Conservation (phyloP, 2,888 invertebrate genomes). For the Leptinotarsa tumamoca region DNA sequence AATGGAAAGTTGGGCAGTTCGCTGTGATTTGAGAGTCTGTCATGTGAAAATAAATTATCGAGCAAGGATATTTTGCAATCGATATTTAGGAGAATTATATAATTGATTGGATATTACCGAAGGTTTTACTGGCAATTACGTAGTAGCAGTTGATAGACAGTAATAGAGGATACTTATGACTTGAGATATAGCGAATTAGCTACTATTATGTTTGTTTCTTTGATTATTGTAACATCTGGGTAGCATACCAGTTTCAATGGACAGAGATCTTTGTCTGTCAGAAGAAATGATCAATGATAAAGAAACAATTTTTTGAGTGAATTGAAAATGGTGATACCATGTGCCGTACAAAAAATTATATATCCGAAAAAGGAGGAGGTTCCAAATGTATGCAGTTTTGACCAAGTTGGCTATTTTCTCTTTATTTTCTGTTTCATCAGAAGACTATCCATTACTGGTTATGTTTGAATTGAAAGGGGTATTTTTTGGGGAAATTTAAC, state of each 20-base stretch:
- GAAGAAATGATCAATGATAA: no score
- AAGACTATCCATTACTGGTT: no score
- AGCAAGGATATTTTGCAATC: slow-evolving; percentile 11
- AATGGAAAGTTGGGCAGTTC: slow-evolving; percentile 12
- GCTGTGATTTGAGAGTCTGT: not conserved
- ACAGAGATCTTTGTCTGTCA: no score
- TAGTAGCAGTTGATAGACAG: not conserved
- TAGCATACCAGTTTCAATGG: not conserved
- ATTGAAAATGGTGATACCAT: no score
- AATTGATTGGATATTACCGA: slow-evolving; percentile 7
- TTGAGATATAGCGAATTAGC: not conserved
- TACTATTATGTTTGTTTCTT: not conserved
- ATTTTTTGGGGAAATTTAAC: no score
- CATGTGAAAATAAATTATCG: slow-evolving; percentile 8
- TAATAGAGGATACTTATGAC: not conserved
- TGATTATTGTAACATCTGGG: not conserved
- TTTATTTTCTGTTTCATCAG: no score
- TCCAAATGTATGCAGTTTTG: no score
- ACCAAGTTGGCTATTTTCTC: no score
- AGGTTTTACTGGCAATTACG: slow-evolving; percentile 9
- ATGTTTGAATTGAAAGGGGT: no score
- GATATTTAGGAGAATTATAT: slow-evolving; percentile 9
- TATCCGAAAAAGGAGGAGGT: no score
- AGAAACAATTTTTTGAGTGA: no score
- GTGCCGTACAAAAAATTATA: no score